Percentiles rank a stretch among this genome's conserved stretches.
These are phyloP conservation scores for Apoderus coryli DNA, from an alignment of 2,888 invertebrate genomes.

Conservation along the genomic window DNA sequence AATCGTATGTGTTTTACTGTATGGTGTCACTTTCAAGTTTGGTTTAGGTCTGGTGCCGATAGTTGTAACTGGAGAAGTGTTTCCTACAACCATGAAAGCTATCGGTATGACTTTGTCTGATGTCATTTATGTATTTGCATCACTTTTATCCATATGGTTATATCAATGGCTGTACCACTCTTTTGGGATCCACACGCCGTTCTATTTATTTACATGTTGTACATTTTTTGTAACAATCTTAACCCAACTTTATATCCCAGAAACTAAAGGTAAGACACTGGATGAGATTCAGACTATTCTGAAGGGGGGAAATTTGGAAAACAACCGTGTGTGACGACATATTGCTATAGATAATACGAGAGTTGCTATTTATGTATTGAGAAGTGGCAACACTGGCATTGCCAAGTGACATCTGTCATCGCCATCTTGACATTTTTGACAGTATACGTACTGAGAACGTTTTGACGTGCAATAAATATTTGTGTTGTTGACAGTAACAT, in stretches of 20 bases:
- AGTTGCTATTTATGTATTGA: no score
- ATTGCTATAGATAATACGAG: no score
- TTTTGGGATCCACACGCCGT: conserved; percentile 20
- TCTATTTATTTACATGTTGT: conserved; percentile 19
- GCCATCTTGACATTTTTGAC: no score
- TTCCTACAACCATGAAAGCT: conserved; percentile 28
- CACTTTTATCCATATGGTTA: conserved; percentile 18
- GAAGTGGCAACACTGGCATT: no score
- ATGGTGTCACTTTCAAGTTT: conserved; percentile 25
- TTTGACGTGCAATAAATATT: no score
- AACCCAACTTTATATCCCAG: conserved; percentile 18
- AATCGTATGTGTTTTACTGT: conserved; percentile 27
- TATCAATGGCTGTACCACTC: conserved; percentile 17
- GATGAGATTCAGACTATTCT: conserved; percentile 25
- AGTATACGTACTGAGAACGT: no score
- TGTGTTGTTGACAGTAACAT: no score
- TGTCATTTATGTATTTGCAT: conserved; percentile 18
- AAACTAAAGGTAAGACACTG: conserved; percentile 25
- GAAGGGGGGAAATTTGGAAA: conserved; percentile 16
- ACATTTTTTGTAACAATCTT: conserved; percentile 19
- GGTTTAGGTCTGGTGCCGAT: conserved; percentile 29
- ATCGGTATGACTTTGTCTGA: conserved; percentile 23
- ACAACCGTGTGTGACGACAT: no score
- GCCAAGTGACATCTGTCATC: no score
- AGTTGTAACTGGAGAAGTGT: conserved; percentile 28